These are phyloP conservation scores for Dilophus febrilis DNA, from an alignment of 2,888 invertebrate genomes.

Conservation along the genomic window DNA sequence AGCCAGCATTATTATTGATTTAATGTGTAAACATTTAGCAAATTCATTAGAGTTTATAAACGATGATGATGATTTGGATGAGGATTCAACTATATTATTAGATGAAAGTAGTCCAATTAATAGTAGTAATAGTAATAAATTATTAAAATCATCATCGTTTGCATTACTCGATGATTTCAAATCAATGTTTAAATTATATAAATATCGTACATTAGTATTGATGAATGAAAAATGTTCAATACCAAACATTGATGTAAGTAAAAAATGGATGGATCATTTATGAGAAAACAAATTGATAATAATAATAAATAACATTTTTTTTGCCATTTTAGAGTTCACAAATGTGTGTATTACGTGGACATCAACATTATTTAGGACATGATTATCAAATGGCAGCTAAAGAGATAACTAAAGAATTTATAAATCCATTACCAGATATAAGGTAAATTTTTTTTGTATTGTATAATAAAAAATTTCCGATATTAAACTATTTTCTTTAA, in stretches of 20 bases:
- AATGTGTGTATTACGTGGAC: constrained; percentile 25
- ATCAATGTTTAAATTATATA: constrained; percentile 20
- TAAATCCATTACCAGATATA: constrained; percentile 12
- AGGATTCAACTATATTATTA: neutral
- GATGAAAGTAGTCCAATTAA: constrained; percentile 5
- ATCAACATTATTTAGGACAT: constrained; percentile 29
- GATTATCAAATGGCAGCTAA: constrained; percentile 32
- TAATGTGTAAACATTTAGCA: constrained; percentile 20
- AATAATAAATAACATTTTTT: too few relatives aligned
- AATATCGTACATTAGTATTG: constrained; percentile 22
- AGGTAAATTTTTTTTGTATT: constrained; percentile 19
- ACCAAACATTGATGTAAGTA: constrained; percentile 22
- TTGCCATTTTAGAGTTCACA: constrained; percentile 22
- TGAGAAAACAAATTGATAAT: too few relatives aligned
- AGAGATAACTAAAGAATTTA: constrained; percentile 21
- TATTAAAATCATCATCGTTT: constrained; percentile 2
- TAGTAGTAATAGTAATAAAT: constrained; percentile 1
- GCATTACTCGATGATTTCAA: constrained; percentile 14
- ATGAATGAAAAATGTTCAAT: constrained; percentile 22
- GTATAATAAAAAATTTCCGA: too few relatives aligned
- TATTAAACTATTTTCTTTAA: too few relatives aligned
- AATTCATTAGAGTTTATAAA: constrained; percentile 11
- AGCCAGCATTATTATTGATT: constrained; percentile 24
- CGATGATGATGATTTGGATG: constrained; percentile 9
- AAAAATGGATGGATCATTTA: neutral